A percentile compares a stretch with the other conserved stretches of the same genome.
phyloP scores from a whole-genome alignment of 2,113 vertebrate genomes.

The Salvelinus alpinus region DNA sequence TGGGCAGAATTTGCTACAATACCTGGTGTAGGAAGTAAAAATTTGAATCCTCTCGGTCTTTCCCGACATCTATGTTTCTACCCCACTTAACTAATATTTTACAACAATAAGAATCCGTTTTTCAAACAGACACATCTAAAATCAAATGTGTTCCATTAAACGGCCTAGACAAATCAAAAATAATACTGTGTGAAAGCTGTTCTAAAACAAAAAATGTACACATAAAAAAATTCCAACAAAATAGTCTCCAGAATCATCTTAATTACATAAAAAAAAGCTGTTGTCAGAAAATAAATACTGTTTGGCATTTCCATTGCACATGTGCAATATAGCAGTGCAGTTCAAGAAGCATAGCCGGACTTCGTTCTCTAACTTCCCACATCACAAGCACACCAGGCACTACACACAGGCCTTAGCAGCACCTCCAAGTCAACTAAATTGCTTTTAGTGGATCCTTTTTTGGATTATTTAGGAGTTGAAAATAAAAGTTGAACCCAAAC shows the following conservation, averaged over 20 bases:
- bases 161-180: too few relatives aligned
- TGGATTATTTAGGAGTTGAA: constrained; percentile 8
- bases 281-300: constrained; percentile 17
- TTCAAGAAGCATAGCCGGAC: neutral
- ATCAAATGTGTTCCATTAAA: too few relatives aligned
- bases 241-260: too few relatives aligned
- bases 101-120: too few relatives aligned
- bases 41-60: too few relatives aligned
- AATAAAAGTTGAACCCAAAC: constrained; percentile 5
- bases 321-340: neutral
- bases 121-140: too few relatives aligned
- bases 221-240: too few relatives aligned
- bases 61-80: too few relatives aligned
- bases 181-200: neutral
- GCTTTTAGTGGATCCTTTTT: constrained; percentile 24
- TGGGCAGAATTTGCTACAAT: neutral
- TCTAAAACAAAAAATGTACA: neutral
- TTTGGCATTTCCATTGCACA: constrained; percentile 57
- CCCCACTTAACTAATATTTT: too few relatives aligned
- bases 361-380: neutral
- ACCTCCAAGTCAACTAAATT: constrained; percentile 9
- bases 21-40: too few relatives aligned
- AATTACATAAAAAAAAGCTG: too few relatives aligned
- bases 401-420: too few relatives aligned
- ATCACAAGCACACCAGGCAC: neutral